Base-by-base conservation (phyloP, 2,888 invertebrate genomes). In the Tenthredo distinguenda region DNA sequence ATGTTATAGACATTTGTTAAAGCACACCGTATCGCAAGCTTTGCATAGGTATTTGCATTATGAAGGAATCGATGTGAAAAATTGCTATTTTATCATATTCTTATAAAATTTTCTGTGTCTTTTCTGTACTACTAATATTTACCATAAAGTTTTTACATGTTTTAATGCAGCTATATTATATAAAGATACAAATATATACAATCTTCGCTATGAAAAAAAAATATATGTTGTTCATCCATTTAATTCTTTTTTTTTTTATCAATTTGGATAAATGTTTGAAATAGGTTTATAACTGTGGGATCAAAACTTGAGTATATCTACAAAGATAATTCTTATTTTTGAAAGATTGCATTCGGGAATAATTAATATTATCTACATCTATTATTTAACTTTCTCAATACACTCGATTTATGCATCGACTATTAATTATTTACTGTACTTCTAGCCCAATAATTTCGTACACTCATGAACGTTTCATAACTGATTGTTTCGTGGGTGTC, bases 161-260 rank as follows among this genome's bases (percentile, higher is more conserved):
- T 81, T 81, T 40, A 37, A 77, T 62, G 81, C 81, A 81, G 62
- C 81, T 62, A 81, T 81, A 62, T 62, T 62, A 62, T 12, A 62
- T 37, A 18, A 18, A 74, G 21, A 26, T 74, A 74, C 72, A 74
- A 74, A 74, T 74, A 40, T 72, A 40, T 10, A 43, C 40, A 74
- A 74, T 15, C n/a, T 74, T 71, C 34, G 34, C 37, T 71, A 74
- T 12, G 43, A 74, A 71, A 37, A 37, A 37, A 71, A 50, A n/a
- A 50, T 1, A 62, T 2, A 26, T 26, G 18, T 21, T 21, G 9
- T 21, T 58, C 7, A 21, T n/a, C 21, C 21, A 58, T 6, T 58
- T 2, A 10, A 10, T 26, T 26, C 4, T 62, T 21, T 26, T 62
- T 21, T 26, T 62, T 6, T 26, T 62, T 10, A 62, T 62, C 62